Evolutionary conservation across 2,888 invertebrate genomes (phyloP), one percentile per base, ranked within the genome.

Genomic region (Trichogramma dendrolimi): DNA sequence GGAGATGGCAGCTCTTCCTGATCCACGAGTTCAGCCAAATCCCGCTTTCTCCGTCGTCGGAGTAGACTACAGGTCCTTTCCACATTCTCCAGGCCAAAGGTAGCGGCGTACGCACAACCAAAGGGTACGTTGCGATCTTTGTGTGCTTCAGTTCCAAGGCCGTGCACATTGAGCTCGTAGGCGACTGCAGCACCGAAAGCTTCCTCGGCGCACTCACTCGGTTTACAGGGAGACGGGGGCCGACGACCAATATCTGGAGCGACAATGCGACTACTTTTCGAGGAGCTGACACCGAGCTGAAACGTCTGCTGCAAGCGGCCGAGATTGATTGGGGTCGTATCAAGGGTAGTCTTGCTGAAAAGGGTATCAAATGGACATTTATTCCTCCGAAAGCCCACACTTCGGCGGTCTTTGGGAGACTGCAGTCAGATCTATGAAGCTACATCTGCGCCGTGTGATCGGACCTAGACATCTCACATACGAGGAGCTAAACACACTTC

Each of bases 371-470:
- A 5, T 71, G 71, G 72, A 50, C 67, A 6, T 72, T 72, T 51
- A 71, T 67, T 55, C 71, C 73, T 4, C 68, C 73, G 1, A 48
- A 54, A 8, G 67, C 71, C 2, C 72, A 1, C 71, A 74, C 53
- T 69, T 70, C 52, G 74, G 72, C 4, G 73, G 74, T 0, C 52
- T 72, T 5, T 72, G 71, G 72, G 73, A 75, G 59, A 66, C 71
- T 1, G 70, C 66, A 2, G 70, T 73, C 0, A 71, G 72, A 52
- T 70, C 69, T 0, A 64, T 69, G 2, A 75, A 75, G 52, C 62
- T 61, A 14, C 70, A 71, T 55, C 52, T 74, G 57, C n/a, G 62
- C 6, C 58, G 68, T 14, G 56, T 71, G 3, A 60, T 68, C 4
- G 69, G 70, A 1, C 66, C 66, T 8, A 6, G 47, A 5, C 56